Percentiles rank a stretch among this genome's conserved stretches.
phyloP scores from a whole-genome alignment of 2,888 invertebrate species.

The Autographa gamma region DNA sequence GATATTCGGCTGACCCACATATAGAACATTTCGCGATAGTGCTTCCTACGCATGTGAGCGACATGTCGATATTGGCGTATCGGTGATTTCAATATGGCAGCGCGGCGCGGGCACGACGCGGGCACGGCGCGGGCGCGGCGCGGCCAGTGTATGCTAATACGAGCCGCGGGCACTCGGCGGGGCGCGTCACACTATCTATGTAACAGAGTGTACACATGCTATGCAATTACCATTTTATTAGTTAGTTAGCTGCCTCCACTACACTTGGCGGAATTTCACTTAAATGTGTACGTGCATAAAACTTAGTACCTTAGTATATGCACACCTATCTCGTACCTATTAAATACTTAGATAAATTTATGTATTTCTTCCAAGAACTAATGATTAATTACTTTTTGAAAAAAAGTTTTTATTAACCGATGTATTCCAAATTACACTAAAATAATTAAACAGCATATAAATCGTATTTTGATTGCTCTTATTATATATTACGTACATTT shows the following conservation, averaged over 20 bases:
- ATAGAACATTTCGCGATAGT: slow-evolving; percentile 77
- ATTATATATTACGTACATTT: too few species aligned
- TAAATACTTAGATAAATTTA: neutral
- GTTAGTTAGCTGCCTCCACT: slow-evolving; percentile 48
- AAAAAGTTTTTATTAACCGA: too few species aligned
- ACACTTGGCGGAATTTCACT: slow-evolving; percentile 47
- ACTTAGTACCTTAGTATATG: slow-evolving; percentile 14
- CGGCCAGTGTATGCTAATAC: neutral
- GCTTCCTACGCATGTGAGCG: slow-evolving; percentile 75
- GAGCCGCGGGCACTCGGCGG: slow-evolving; percentile 42
- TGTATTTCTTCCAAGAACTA: slow-evolving; percentile 11
- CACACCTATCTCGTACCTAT: slow-evolving; percentile 4
- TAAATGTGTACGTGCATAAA: slow-evolving; percentile 39
- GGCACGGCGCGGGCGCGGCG: slow-evolving; percentile 40
- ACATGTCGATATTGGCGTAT: slow-evolving; percentile 78
- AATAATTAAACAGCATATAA: too few species aligned
- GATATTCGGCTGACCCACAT: slow-evolving; percentile 81
- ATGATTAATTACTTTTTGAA: too few species aligned
- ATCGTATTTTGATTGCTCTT: too few species aligned
- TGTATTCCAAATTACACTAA: too few species aligned
- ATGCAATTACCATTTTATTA: slow-evolving; percentile 63
- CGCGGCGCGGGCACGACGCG: slow-evolving; percentile 42
- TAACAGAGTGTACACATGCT: slow-evolving; percentile 54
- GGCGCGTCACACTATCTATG: slow-evolving; percentile 60
- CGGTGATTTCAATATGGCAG: slow-evolving; percentile 72